phyloP scores from a whole-genome alignment of 2,113 vertebrate genomes.

The Cygnus buccinator region DNA sequence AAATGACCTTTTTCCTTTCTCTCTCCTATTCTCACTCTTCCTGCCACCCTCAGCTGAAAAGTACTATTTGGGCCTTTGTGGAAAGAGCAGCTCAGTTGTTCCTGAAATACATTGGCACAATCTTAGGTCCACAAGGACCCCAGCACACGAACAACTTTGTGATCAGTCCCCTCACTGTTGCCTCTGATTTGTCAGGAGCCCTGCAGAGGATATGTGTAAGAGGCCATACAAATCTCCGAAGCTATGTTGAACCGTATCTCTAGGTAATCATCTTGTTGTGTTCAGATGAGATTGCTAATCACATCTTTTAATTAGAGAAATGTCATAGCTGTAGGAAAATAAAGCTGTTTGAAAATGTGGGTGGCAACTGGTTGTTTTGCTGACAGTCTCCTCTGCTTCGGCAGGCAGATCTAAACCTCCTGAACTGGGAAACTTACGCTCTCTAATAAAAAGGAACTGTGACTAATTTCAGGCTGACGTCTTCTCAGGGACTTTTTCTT shows the following conservation, averaged over 20 bases:
- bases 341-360: neutral
- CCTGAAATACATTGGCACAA: neutral
- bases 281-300: slow-evolving; percentile 6
- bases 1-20: neutral
- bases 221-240: neutral
- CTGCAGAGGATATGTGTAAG: neutral
- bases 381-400: neutral
- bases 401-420: neutral
- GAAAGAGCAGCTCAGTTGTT: neutral
- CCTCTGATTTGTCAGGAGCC: neutral
- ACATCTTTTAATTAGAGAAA: slow-evolving; percentile 15
- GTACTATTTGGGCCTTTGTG: neutral
- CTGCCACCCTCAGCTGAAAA: neutral
- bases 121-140: neutral
- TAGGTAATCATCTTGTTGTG: neutral
- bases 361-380: neutral
- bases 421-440: neutral
- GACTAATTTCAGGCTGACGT: neutral
- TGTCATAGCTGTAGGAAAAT: neutral
- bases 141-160: neutral
- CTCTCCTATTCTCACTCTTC: neutral
- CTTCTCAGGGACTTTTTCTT: neutral
- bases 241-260: slow-evolving; percentile 9
- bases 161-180: neutral
- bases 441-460: neutral